Evolutionary conservation across 2,797 vertebrate species (phyloP).

Genomic region (Rhynchonycteris naso): DNA sequence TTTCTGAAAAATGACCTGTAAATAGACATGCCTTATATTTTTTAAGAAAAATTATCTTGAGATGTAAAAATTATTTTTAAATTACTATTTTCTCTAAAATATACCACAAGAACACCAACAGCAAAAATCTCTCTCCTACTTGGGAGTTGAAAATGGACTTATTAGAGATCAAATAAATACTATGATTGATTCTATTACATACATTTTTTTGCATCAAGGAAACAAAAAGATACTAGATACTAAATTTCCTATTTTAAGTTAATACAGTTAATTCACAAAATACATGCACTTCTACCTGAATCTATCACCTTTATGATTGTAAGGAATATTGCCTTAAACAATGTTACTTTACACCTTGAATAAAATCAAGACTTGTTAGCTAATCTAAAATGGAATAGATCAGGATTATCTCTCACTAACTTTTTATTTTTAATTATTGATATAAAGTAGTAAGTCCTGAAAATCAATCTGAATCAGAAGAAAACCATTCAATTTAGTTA

Average conservation of each 20-base stretch:
- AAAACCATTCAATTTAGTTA: background rate
- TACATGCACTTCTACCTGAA: background rate
- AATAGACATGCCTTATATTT: background rate
- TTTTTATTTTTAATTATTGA: background rate
- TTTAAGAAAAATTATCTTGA: background rate
- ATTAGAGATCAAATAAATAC: background rate
- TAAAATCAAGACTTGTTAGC: constrained; percentile 22
- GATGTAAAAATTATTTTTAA: background rate
- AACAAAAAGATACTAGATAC: background rate
- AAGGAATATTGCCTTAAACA: background rate
- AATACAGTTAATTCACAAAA: constrained; percentile 9
- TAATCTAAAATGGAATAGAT: background rate
- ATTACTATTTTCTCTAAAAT: constrained; percentile 35
- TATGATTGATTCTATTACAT: background rate
- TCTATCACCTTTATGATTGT: background rate
- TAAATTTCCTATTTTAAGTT: background rate
- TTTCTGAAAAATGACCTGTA: constrained; percentile 28
- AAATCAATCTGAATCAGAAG: background rate
- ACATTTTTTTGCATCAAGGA: background rate
- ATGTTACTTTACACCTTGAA: background rate
- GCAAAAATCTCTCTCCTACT: background rate
- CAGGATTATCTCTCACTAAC: background rate
- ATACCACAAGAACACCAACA: background rate
- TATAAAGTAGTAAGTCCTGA: background rate
- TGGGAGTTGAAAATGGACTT: constrained; percentile 15